Base-by-base conservation (phyloP, 2,888 invertebrate species). In the Calameuta idolon region DNA sequence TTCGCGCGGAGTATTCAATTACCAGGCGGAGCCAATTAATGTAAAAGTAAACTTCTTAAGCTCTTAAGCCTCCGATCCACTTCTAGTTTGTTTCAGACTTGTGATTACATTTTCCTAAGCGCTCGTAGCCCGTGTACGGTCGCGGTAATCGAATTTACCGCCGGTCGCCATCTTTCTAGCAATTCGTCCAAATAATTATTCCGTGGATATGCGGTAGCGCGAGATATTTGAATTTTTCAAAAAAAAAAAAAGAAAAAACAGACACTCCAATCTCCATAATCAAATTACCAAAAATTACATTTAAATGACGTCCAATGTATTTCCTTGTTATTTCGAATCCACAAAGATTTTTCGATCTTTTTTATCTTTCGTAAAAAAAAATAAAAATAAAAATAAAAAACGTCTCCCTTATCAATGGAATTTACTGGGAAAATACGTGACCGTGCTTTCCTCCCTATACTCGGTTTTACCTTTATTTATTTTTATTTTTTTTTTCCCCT, bases 1-100 rank as follows among this genome's bases (percentile, higher is more conserved):
- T 37, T 69, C 40, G 15, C 37, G 4, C 15, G 37, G 75, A 31
- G 73, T 69, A 69, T 77, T 77, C 77, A 77, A 77, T 77, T 77
- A 77, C 75, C 37, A 40, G 69, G 34, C 37, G 37, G 40, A 77
- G 71, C 74, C 75, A 69, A 75, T 77, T 77, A 75, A 77, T 77
- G 77, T 77, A 75, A 69, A 77, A 77, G 77, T 75, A 77, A 75
- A 77, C 77, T 77, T 75, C 75, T 71, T 31, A 40, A 77, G 77
- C 77, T 75, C 40, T 75, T 75, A 75, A 77, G 77, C 69, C 37
- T 40, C 30, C 69, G 77, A 77, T 77, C 77, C 74, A 34, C 69
- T 75, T 75, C 40, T 75, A 77, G 77, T 77, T 77, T 77, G 75
- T 77, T 75, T 75, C 77, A 69, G 77, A 77, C 77, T 77, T 77